These are phyloP conservation scores for Calyptomena viridis DNA, from an alignment of 2,113 vertebrate genomes.

Conservation along the genomic window DNA sequence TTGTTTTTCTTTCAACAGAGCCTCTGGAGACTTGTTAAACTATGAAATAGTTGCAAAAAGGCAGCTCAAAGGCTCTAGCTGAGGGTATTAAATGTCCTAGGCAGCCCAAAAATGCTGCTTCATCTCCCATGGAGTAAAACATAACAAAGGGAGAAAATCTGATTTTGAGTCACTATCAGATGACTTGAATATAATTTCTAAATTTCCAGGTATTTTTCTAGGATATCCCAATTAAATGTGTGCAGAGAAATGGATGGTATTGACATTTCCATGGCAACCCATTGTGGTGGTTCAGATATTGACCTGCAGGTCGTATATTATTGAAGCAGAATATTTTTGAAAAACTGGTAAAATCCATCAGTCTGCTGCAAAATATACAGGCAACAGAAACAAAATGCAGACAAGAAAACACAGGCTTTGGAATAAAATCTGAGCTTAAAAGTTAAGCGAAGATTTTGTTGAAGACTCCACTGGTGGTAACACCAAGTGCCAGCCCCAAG, in stretches of 20 bases:
- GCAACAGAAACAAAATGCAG: background rate
- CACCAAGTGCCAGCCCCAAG: background rate
- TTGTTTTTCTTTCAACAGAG: constrained; percentile 25
- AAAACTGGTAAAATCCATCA: constrained; percentile 1
- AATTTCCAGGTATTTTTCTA: constrained; percentile 48
- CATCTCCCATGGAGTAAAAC: background rate
- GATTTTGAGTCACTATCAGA: background rate
- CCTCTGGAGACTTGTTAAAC: constrained; percentile 41
- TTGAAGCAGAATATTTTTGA: constrained; percentile 24
- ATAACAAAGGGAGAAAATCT: background rate
- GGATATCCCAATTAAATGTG: constrained; percentile 12
- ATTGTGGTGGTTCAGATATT: constrained; percentile 18
- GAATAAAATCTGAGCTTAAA: background rate
- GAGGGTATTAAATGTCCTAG: background rate
- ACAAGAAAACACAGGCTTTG: background rate
- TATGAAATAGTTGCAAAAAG: constrained; percentile 6
- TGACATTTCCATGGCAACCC: constrained; percentile 68
- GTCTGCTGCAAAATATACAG: background rate
- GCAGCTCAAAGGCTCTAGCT: background rate
- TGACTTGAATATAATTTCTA: constrained; percentile 8
- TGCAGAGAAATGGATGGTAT: constrained; percentile 1
- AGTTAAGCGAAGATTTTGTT: background rate
- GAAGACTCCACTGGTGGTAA: background rate
- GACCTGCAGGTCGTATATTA: constrained; percentile 49
- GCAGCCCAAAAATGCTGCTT: background rate